Evolutionary conservation across 2,797 vertebrate species (phyloP), one percentile per base, ranked within the genome.

Genomic region (Florisuga fusca): DNA sequence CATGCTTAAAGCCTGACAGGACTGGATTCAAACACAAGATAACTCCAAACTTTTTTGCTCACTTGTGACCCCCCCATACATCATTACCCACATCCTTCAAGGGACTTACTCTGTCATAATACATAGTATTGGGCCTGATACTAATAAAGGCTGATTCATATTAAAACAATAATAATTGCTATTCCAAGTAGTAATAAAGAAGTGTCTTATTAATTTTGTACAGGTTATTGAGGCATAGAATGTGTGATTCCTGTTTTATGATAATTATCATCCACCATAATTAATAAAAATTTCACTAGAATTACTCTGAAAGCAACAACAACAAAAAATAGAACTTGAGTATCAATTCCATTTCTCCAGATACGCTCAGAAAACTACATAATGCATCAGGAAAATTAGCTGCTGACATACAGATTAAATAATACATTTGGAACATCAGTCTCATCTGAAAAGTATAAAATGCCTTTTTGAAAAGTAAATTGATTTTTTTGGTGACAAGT

Each of bases 381-480:
- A 73, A 73, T 13, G 20, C 23, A 61, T 38, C 33, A 90, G 41
- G 45, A 71, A 87, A 89, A 90, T 36, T 6, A 93, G 57, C 36
- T 81, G 66, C 62, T 73, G 62, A 74, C 1, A 50, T 68, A 50
- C 7, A 88, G 20, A 75, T 74, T 48, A 62, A 66, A 48, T 66
- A 67, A 34, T 59, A 66, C 10, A 2, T 69, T 90, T 59, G 51
- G 45, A 89, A 84, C 59, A 29, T 26, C n/a, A 86, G 25, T 57
- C 46, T 88, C 74, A 87, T 82, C 48, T 78, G 62, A 94, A 90
- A 90, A 83, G 53, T 45, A 92, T 61, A 75, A 93, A 93, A 74
- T 46, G 18, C 6, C 20, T 48, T 74, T 86, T 71, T 69, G 50
- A 93, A 95, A 82, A 45, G 36, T 55, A 75, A 87, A 63, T 54